Conservation (phyloP, 2,888 invertebrate species). For the Encarsia formosa region DNA sequence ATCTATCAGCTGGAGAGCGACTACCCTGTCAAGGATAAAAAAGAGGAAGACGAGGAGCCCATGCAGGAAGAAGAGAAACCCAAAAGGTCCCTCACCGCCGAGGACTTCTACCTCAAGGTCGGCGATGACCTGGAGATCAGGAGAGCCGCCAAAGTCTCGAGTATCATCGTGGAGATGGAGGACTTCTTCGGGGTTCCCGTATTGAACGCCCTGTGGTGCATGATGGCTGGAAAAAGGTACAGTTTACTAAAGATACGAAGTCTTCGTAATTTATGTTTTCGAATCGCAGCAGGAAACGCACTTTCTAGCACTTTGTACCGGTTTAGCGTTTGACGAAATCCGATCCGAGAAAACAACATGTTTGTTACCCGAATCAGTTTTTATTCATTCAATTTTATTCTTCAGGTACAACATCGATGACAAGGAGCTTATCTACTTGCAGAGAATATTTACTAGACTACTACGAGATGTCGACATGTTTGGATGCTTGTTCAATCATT, state of each 20-base stretch:
- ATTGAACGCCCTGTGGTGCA: slow-evolving; percentile 76
- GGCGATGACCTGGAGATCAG: slow-evolving; percentile 39
- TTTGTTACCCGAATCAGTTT: no score
- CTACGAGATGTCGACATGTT: slow-evolving; percentile 77
- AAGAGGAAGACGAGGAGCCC: slow-evolving; percentile 7
- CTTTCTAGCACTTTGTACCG: no score
- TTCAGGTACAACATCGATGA: slow-evolving; percentile 67
- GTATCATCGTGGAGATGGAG: slow-evolving; percentile 63
- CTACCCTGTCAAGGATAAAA: no score
- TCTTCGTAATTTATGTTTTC: no score
- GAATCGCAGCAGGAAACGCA: no score
- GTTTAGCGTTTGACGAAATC: no score
- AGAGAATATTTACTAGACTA: slow-evolving; percentile 66
- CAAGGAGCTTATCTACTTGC: slow-evolving; percentile 63
- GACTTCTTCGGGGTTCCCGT: slow-evolving; percentile 73
- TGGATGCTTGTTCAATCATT: slow-evolving; percentile 75
- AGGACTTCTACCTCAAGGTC: slow-evolving; percentile 43
- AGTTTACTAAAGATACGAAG: no score
- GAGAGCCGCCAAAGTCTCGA: slow-evolving; percentile 34
- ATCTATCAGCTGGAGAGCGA: slow-evolving; percentile 37
- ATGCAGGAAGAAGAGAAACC: slow-evolving; percentile 6
- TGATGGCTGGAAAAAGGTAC: slow-evolving; percentile 69
- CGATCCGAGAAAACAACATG: no score
- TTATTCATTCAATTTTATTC: background rate
- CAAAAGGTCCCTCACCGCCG: slow-evolving; percentile 25